Base-by-base conservation (phyloP, 1,140 invertebrate genomes). In the Nomia melanderi region DNA sequence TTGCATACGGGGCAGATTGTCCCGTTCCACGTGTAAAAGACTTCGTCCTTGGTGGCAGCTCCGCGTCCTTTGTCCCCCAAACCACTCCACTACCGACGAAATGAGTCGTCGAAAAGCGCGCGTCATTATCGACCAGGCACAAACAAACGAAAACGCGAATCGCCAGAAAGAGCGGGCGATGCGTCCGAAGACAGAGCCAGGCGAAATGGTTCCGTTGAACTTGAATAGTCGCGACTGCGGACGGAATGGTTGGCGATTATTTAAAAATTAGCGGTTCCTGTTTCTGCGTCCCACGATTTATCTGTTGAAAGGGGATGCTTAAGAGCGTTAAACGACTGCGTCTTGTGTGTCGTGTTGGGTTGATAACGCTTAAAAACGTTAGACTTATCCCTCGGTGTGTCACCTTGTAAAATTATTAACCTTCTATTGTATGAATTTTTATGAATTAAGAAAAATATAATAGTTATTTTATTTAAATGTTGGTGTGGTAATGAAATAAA, bases 1-100 rank as follows among this genome's bases (percentile, higher is more conserved):
- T 88, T 88, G 82, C 86, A 88, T 88, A 88, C 64, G 77, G 67
- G 79, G 74, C 77, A 79, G 73, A 84, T 85, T 84, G 83, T 85
- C 82, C 82, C 79, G 79, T 84, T 81, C 54, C 79, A 74, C 73
- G 75, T 65, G 82, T 63, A 75, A 84, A 78, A 56, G 57, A 69
- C 56, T 74, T 75, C 74, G 81, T 81, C 74, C 83, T 83, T 83
- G 82, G 50, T 36, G 56, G 66, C 79, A 27, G 31, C 14, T 53
- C n/a, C 53, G 79, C 71, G 73, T 69, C 79, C 75, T 82, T 81
- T 81, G 62, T 33, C 66, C 41, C 44, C n/a, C 44, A 25, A 41
- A 17, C 27, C 12, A 0, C 33, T 6, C n/a, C 33, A 4, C 29
- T 7, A 36, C 57, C 14, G 33, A 31, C n/a, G 39, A 63, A 77